These are phyloP conservation scores for Creontiades dilutus DNA, from an alignment of 2,888 invertebrate species.

Conservation along the genomic window DNA sequence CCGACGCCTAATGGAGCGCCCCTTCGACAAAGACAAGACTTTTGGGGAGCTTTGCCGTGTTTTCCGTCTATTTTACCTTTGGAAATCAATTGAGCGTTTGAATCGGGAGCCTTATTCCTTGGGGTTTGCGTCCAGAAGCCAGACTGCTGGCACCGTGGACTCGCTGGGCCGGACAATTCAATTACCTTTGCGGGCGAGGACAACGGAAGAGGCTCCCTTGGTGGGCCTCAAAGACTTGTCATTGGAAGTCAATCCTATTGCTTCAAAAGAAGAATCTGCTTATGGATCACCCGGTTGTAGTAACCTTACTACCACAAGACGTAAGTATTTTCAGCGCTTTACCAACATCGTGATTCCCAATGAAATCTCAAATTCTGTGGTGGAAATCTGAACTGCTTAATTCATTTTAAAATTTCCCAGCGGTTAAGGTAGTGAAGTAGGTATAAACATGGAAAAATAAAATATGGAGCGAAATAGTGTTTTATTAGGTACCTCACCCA, in stretches of 20 bases:
- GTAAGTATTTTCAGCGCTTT: too few species aligned
- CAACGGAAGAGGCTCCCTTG: neutral
- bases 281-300: neutral
- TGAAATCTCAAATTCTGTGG: too few species aligned
- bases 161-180: constrained; percentile 55
- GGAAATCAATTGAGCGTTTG: constrained; percentile 59
- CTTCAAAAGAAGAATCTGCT: constrained; percentile 5
- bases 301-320: neutral
- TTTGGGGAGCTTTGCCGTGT: constrained; percentile 20
- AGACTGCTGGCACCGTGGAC: constrained; percentile 55
- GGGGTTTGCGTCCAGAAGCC: neutral
- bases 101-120: neutral
- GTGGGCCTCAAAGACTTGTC: constrained; percentile 34
- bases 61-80: constrained; percentile 41
- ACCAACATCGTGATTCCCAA: too few species aligned
- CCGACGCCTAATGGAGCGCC: constrained; percentile 54
- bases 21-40: neutral
- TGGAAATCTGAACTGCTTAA: too few species aligned
- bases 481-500: too few species aligned
- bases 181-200: constrained; percentile 1
- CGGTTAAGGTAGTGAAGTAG: too few species aligned
- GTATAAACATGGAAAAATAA: too few species aligned
- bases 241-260: constrained; percentile 26
- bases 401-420: too few species aligned
- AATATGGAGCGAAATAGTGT: too few species aligned